Percentiles rank a stretch among this genome's conserved stretches.
phyloP scores from a whole-genome alignment of 2,797 vertebrate genomes.

The Acropternis orthonyx region DNA sequence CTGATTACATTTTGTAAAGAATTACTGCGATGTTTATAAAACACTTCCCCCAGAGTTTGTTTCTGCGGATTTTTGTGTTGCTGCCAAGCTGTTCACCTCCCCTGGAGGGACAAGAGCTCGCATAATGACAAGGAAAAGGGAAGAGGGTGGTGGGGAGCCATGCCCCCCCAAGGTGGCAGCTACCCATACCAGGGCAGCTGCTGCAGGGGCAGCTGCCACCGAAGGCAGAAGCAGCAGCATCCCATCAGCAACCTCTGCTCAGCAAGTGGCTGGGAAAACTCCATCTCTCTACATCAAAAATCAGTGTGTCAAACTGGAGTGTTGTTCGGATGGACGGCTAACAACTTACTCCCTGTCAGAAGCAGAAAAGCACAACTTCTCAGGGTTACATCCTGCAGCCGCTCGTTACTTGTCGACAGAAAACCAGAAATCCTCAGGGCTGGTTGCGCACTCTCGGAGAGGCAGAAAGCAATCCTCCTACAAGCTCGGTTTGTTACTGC shows the following conservation, averaged over 20 bases:
- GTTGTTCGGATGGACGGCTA: background rate
- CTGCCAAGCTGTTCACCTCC: background rate
- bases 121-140: background rate
- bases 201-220: background rate
- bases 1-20: background rate
- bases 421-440: background rate
- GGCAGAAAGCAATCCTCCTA: background rate
- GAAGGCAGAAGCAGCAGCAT: background rate
- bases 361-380: background rate
- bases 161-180: background rate
- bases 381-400: background rate
- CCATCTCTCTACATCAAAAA: background rate
- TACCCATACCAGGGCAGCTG: background rate
- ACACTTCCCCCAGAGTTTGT: background rate
- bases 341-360: background rate
- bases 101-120: background rate
- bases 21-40: background rate
- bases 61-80: background rate
- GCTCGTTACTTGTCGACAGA: background rate
- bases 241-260: background rate
- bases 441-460: rapidly evolving
- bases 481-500: background rate
- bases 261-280: background rate
- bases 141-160: background rate
- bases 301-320: rapidly evolving